These are phyloP conservation scores for Melanerpes aurifrons DNA, from an alignment of 2,113 vertebrate genomes.

Conservation along the genomic window DNA sequence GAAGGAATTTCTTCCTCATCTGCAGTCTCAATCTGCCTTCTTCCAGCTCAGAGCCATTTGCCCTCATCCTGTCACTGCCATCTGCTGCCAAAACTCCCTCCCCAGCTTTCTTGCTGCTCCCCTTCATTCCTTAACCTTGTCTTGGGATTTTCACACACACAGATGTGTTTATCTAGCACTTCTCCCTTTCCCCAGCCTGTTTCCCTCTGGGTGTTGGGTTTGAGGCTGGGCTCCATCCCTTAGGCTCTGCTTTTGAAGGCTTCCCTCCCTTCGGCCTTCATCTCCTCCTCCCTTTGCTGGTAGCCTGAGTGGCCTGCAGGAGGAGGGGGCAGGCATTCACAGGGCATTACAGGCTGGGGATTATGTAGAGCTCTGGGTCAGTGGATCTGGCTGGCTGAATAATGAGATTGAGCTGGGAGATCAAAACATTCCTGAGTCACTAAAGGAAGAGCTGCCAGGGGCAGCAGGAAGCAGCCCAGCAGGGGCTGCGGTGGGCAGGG, in stretches of 20 bases:
- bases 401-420: conserved; percentile 42
- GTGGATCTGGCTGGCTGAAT: conserved; percentile 37
- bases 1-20: too few species aligned
- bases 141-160: too few species aligned
- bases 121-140: too few species aligned
- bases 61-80: too few species aligned
- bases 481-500: not conserved
- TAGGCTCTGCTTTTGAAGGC: fast-evolving
- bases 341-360: not conserved
- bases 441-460: not conserved
- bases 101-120: too few species aligned
- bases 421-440: conserved; percentile 46
- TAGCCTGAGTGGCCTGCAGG: not conserved
- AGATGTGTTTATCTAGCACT: too few species aligned
- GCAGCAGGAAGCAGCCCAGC: not conserved
- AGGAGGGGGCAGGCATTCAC: not conserved
- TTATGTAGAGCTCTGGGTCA: conserved; percentile 55
- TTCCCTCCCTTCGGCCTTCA: not conserved
- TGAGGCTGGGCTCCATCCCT: fast-evolving
- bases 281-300: not conserved
- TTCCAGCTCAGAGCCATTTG: too few species aligned
- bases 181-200: too few species aligned
- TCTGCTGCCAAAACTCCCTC: too few species aligned
- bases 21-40: too few species aligned
- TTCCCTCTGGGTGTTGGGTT: not conserved